Conservation (phyloP, 2,888 invertebrate species). For the Drosophila anomalata region DNA sequence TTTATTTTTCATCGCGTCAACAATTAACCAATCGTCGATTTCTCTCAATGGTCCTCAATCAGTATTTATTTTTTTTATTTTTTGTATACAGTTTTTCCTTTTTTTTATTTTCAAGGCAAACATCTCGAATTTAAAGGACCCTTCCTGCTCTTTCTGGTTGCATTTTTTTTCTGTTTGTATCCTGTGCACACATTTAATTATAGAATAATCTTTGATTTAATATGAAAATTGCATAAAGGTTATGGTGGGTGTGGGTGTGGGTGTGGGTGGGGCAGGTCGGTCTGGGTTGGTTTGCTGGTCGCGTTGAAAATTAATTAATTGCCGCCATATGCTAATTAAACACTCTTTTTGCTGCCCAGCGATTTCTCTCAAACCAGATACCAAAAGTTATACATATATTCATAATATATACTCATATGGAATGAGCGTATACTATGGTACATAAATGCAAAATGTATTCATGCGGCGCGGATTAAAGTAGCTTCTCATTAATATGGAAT, state of each 20-base stretch:
- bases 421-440: too few relatives aligned
- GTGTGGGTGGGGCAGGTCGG: background rate
- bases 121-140: constrained; percentile 18
- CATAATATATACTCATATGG: too few relatives aligned
- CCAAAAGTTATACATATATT: constrained; percentile 9
- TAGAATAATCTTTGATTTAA: constrained; percentile 71
- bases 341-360: constrained; percentile 64
- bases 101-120: background rate
- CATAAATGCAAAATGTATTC: constrained; percentile 18
- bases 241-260: background rate
- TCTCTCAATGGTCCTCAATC: constrained; percentile 18
- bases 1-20: constrained; percentile 27
- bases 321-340: constrained; percentile 80
- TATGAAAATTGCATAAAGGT: constrained; percentile 52
- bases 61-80: constrained; percentile 3
- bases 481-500: constrained; percentile 33
- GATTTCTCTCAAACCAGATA: constrained; percentile 44
- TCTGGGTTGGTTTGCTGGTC: constrained; percentile 8
- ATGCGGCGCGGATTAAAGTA: constrained; percentile 29
- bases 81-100: constrained; percentile 13
- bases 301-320: constrained; percentile 75
- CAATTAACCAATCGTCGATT: constrained; percentile 32
- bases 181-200: constrained; percentile 58
- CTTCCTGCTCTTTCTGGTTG: background rate
- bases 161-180: too few relatives aligned